Percentiles rank a stretch among this genome's conserved stretches.
Conservation (phyloP, 2,888 invertebrate genomes). For the Dryobota labecula region DNA sequence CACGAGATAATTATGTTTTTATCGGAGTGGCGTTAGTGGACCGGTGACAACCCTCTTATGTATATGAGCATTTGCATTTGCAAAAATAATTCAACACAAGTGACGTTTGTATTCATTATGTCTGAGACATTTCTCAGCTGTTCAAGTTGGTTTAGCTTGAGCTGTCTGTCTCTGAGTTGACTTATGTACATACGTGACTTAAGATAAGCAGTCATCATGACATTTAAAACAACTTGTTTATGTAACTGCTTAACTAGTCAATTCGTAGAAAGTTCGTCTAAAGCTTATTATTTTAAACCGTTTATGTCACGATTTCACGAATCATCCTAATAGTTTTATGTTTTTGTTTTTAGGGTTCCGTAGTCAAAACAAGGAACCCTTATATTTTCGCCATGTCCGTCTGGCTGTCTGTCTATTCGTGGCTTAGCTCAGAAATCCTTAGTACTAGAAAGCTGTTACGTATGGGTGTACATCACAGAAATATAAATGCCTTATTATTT, state of each 20-base stretch:
- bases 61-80: neutral
- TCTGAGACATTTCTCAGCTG: neutral
- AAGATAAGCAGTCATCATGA: slow-evolving; percentile 30
- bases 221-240: slow-evolving; percentile 37
- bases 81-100: neutral
- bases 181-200: slow-evolving; percentile 6
- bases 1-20: too few species aligned
- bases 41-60: too few species aligned
- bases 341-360: too few species aligned
- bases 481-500: too few species aligned
- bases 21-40: too few species aligned
- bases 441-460: too few species aligned
- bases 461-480: too few species aligned
- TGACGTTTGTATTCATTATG: slow-evolving; percentile 19
- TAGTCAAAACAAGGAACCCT: too few species aligned
- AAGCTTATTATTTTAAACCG: neutral
- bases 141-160: slow-evolving; percentile 13
- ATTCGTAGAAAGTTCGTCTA: slow-evolving; percentile 30
- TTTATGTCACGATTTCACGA: slow-evolving; percentile 1
- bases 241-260: slow-evolving; percentile 16
- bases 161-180: slow-evolving; percentile 1
- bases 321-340: neutral
- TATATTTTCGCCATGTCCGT: too few species aligned
- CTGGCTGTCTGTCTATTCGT: too few species aligned
- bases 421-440: too few species aligned